Evolutionary conservation across 1,140 invertebrate species (phyloP).

Genomic region (Macrobrachium nipponense): DNA sequence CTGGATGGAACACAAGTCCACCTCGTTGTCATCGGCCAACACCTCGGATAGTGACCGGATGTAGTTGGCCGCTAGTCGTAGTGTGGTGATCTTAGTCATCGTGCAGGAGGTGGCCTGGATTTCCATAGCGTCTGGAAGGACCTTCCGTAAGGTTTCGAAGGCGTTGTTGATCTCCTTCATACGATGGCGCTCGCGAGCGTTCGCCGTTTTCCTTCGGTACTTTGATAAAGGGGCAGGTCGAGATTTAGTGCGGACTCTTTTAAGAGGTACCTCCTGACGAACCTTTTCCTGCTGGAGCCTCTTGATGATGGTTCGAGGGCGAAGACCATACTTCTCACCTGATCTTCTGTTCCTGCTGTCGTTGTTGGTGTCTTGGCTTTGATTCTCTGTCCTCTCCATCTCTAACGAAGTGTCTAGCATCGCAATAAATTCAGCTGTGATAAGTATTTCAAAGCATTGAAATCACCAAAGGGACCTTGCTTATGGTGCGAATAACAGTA

Average conservation of each 20-base stretch:
- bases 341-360: not conserved
- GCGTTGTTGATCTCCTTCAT: slow-evolving; percentile 91
- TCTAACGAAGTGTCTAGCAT: not conserved
- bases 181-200: slow-evolving; percentile 83
- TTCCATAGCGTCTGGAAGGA: slow-evolving; percentile 75
- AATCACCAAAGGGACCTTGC: no score
- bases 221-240: slow-evolving; percentile 70
- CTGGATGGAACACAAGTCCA: not conserved
- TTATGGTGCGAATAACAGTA: no score
- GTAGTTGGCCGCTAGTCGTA: slow-evolving; percentile 87
- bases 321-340: slow-evolving; percentile 6
- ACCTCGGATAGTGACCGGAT: slow-evolving; percentile 76
- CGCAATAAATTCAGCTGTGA: no score
- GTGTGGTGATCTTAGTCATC: slow-evolving; percentile 89
- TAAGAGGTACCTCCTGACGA: not conserved
- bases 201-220: slow-evolving; percentile 88
- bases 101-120: slow-evolving; percentile 67
- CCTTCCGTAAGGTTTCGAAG: slow-evolving; percentile 79
- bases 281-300: not conserved
- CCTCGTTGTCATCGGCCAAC: slow-evolving; percentile 65
- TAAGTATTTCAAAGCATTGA: no score
- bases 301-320: slow-evolving; percentile 10
- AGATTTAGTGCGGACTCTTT: not conserved
- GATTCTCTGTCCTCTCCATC: not conserved
- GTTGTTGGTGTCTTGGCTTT: not conserved